Conservation (phyloP, 92 coral and sea anemone species). For the Palythoa grandis region DNA sequence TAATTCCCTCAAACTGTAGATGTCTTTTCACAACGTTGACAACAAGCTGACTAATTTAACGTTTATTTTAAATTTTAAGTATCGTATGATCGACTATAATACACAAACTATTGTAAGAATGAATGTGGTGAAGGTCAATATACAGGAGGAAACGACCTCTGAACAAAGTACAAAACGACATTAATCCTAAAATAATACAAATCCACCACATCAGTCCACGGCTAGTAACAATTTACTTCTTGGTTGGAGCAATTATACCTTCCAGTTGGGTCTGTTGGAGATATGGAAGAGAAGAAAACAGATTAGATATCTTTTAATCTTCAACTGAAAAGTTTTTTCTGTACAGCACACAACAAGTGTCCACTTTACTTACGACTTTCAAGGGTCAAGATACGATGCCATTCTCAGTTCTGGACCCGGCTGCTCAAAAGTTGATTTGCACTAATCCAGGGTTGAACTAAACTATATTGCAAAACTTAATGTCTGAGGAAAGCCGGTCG, state of each 20-base stretch:
- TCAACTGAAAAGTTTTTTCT: too few relatives aligned
- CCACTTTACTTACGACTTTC: too few relatives aligned
- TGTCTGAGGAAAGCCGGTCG: too few relatives aligned
- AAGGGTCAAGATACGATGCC: too few relatives aligned
- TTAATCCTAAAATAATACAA: background rate
- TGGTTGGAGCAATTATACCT: constrained; percentile 98
- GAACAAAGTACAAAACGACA: constrained; percentile 1
- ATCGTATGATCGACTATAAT: background rate
- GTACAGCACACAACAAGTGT: too few relatives aligned
- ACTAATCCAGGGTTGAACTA: too few relatives aligned
- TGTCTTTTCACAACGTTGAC: background rate
- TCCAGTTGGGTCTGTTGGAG: constrained; percentile 92
- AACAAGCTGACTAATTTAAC: background rate
- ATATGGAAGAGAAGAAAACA: background rate
- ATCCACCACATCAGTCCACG: background rate
- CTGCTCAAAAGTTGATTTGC: too few relatives aligned
- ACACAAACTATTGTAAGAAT: constrained; percentile 2
- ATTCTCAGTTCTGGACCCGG: too few relatives aligned
- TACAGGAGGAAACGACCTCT: background rate
- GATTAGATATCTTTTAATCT: background rate
- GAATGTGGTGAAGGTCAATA: background rate
- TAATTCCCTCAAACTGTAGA: too few relatives aligned
- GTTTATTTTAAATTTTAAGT: constrained; percentile 22
- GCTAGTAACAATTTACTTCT: constrained; percentile 66
- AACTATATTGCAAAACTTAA: too few relatives aligned